These are phyloP conservation scores for Lepidonotus clava DNA, from an alignment of 2,888 invertebrate species.

Conservation along the genomic window DNA sequence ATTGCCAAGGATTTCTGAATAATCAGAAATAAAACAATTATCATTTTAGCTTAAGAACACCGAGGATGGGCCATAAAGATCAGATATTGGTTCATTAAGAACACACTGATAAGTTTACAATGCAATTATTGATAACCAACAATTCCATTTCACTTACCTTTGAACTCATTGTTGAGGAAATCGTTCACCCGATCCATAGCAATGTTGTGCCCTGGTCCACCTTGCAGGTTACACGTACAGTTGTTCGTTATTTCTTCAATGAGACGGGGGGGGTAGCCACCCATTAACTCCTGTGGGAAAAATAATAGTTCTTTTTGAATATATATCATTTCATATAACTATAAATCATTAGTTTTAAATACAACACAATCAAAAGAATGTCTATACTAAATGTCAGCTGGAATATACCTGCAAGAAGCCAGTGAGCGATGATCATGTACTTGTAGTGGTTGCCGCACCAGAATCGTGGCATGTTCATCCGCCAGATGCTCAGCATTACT, in stretches of 20 bases:
- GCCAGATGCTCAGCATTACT: conserved; percentile 29
- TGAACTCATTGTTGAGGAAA: conserved; percentile 38
- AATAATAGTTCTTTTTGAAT: too few species aligned
- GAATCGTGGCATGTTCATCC: conserved; percentile 12
- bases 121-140: too few species aligned
- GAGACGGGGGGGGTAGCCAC: neutral
- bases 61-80: too few species aligned
- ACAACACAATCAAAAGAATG: neutral
- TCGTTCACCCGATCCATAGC: conserved; percentile 50
- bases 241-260: conserved; percentile 34
- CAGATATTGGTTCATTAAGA: too few species aligned
- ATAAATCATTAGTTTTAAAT: neutral
- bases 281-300: conserved; percentile 35
- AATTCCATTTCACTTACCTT: conserved; percentile 38
- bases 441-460: conserved; percentile 46
- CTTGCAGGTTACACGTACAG: conserved; percentile 29
- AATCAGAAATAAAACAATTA: too few species aligned
- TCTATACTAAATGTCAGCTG: neutral
- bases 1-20: conserved; percentile 26
- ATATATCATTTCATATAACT: too few species aligned
- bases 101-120: too few species aligned
- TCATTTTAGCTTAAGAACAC: too few species aligned
- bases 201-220: conserved; percentile 30
- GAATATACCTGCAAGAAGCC: conserved; percentile 25
- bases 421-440: conserved; percentile 42